A percentile compares a stretch with the other conserved stretches of the same genome.
phyloP scores from a whole-genome alignment of 2,888 invertebrate genomes.

The Prionchulus punctatus region DNA sequence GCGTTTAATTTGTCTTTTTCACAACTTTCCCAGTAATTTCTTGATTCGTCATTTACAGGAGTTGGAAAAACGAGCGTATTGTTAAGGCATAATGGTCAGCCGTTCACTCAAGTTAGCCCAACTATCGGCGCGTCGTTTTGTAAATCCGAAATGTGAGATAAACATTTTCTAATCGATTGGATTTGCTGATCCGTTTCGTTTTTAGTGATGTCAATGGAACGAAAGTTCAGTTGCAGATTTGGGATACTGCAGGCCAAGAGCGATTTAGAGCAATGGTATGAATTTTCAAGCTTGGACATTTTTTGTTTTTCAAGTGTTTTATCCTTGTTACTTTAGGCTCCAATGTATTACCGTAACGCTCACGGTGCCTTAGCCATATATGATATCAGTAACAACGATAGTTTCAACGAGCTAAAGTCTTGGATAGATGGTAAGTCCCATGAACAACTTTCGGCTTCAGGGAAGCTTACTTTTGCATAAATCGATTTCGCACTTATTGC shows the following conservation, averaged over 20 bases:
- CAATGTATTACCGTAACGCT: constrained; percentile 82
- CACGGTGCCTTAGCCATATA: constrained; percentile 73
- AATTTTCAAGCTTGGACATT: not conserved
- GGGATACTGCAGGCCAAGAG: constrained; percentile 79
- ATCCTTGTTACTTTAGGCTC: constrained; percentile 42
- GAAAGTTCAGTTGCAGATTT: constrained; percentile 46
- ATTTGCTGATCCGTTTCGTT: constrained; percentile 9
- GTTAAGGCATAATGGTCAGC: constrained; percentile 59
- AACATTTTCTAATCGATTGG: not conserved
- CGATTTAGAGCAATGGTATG: constrained; percentile 60
- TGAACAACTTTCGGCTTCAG: too few species aligned
- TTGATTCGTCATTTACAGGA: constrained; percentile 43
- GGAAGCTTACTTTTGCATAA: too few species aligned
- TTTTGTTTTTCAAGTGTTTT: constrained; percentile 4
- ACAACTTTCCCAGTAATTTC: constrained; percentile 49
- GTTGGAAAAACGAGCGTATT: constrained; percentile 72
- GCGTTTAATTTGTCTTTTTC: constrained; percentile 20
- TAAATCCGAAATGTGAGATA: constrained; percentile 58
- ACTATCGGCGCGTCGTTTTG: constrained; percentile 81
- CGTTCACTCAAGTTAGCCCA: constrained; percentile 56
- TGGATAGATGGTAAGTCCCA: constrained; percentile 54
- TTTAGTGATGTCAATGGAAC: constrained; percentile 31
- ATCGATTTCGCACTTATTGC: too few species aligned
- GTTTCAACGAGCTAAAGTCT: constrained; percentile 60
- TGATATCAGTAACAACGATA: constrained; percentile 58